Conservation (phyloP, 2,797 vertebrate genomes). For the Peromyscus eremicus region DNA sequence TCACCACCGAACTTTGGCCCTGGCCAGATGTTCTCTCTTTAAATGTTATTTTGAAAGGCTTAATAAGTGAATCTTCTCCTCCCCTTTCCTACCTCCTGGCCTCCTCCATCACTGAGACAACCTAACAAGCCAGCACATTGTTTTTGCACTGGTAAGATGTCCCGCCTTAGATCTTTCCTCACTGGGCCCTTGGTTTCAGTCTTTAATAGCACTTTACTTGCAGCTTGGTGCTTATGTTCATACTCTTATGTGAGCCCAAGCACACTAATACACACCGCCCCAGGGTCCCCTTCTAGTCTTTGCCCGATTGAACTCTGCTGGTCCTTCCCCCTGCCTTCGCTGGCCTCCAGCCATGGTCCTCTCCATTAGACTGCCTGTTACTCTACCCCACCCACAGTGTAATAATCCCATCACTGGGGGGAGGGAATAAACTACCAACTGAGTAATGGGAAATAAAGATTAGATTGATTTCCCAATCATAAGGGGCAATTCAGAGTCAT, state of each 20-base stretch:
- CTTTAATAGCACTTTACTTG: background rate
- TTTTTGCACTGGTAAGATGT: background rate
- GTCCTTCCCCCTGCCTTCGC: background rate
- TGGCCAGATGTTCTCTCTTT: background rate
- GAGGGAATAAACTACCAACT: background rate
- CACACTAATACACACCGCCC: too few relatives aligned
- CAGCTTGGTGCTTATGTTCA: background rate
- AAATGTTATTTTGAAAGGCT: slow-evolving; percentile 3
- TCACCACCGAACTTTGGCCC: background rate
- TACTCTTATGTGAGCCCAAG: background rate
- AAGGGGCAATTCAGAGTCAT: background rate
- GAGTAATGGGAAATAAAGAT: slow-evolving; percentile 45
- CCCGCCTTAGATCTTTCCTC: background rate
- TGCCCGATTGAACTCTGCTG: background rate
- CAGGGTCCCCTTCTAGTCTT: background rate
- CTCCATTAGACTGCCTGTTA: background rate
- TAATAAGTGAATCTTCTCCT: background rate
- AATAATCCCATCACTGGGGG: background rate
- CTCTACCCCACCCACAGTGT: background rate
- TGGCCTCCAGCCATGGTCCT: background rate
- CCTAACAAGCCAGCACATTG: background rate
- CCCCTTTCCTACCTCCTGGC: background rate
- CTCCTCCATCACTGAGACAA: background rate
- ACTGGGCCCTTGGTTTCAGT: background rate
- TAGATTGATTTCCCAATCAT: slow-evolving; percentile 2